Percentiles rank a stretch among this genome's conserved stretches.
Conservation (phyloP, 2,888 invertebrate genomes). For the Argynnis bischoffii region DNA sequence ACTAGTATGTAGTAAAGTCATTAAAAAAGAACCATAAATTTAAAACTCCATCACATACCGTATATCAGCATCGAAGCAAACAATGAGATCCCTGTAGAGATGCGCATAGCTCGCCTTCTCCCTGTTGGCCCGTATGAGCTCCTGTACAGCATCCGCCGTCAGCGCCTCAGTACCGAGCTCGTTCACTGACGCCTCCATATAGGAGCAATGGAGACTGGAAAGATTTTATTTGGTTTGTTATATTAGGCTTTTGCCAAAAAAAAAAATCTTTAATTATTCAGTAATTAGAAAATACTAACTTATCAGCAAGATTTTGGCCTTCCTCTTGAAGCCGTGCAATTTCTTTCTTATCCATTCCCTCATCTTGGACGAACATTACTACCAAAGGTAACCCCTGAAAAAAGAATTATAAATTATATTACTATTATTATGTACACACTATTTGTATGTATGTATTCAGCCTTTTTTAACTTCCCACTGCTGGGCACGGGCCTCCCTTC, state of each 20-base stretch:
- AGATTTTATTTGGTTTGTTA: background rate
- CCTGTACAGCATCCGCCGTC: slow-evolving; percentile 88
- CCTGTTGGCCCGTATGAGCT: slow-evolving; percentile 88
- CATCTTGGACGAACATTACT: slow-evolving; percentile 94
- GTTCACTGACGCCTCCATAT: slow-evolving; percentile 89
- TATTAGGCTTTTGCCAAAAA: background rate
- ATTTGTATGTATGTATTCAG: no score
- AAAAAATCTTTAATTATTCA: background rate
- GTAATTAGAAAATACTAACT: slow-evolving; percentile 71
- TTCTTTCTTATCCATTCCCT: slow-evolving; percentile 91
- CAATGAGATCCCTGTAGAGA: slow-evolving; percentile 88
- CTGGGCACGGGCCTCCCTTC: no score
- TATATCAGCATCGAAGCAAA: slow-evolving; percentile 92
- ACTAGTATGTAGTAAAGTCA: background rate
- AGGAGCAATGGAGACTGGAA: slow-evolving; percentile 90
- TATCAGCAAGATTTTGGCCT: slow-evolving; percentile 94
- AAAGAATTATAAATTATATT: slow-evolving; percentile 1
- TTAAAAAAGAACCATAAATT: background rate
- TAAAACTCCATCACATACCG: slow-evolving; percentile 73
- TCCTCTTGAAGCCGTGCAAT: slow-evolving; percentile 92
- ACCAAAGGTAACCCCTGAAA: slow-evolving; percentile 88
- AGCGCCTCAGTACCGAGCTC: slow-evolving; percentile 85
- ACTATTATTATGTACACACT: background rate
- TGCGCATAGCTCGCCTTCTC: slow-evolving; percentile 91
- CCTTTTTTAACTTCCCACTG: no score